Base-by-base conservation (phyloP, 2,113 vertebrate genomes). In the Pterocles orientalis region DNA sequence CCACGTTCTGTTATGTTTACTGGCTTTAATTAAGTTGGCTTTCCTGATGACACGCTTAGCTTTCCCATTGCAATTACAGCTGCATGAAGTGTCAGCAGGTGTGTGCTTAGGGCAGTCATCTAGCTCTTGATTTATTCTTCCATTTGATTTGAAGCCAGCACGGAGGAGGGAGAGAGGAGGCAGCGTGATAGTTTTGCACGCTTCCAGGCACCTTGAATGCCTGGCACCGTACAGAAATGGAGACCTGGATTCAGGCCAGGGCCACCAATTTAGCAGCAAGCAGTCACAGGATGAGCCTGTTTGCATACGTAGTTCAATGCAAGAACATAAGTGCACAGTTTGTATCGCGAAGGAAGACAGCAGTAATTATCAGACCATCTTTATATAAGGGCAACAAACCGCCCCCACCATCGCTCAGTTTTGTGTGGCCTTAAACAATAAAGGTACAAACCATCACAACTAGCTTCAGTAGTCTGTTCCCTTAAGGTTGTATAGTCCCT, bases 61-160 rank as follows among this genome's bases (percentile, higher is more conserved):
- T 54, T 92, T 80, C 64, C 76, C 66, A 33, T 87, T 73, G 77
- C 89, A 93, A 89, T 97, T 90, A 73, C 82, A 88, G 61, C 86
- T 48, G 29, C 88, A 26, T 91, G 84, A 50, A 95, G 88, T 90
- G 72, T 96, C 94, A 97, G 75, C 92, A 94, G 88, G 88, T 95
- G 48, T 93, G 53, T 85, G 72, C 77, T 88, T 48, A 82, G 50
- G 73, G 75, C 64, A 50, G 33, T 64, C 71, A 39, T 88, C 58
- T 50, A 60, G 86, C 88, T 72, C 73, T 51, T 94, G 85, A 76
- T 86, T 88, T 92, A 66, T 86, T 71, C 76, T 90, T 90, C 57
- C 43, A 21, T 94, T 90, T 79, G 68, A 75, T 82, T 86, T 79
- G 82, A 82, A 96, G 93, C 72, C 58, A 91, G 69, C 62, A 29